Evolutionary conservation across 2,888 invertebrate species (phyloP).

Genomic region (Chironomus tentans): DNA sequence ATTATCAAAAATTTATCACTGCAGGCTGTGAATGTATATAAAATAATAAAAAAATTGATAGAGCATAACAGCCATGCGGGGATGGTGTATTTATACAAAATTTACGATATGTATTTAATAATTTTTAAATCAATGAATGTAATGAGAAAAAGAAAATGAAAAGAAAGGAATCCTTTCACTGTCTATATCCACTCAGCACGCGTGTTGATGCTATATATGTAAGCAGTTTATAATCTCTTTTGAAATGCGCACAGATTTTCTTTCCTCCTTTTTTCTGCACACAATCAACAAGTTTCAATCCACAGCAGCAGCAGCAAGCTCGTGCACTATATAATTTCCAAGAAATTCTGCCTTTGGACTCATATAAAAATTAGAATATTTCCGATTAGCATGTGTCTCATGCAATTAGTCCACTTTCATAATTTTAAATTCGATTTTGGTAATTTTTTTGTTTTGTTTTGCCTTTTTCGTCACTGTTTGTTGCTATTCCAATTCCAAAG

Average conservation of each 20-base stretch:
- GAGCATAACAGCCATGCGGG: background rate
- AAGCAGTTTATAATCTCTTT: background rate
- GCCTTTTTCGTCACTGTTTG: background rate
- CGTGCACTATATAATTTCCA: background rate
- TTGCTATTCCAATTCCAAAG: background rate
- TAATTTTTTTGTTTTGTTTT: too few relatives aligned
- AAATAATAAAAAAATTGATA: background rate
- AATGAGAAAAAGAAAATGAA: background rate
- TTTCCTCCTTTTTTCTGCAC: background rate
- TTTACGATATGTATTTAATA: background rate
- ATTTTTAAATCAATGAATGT: background rate
- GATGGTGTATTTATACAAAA: background rate
- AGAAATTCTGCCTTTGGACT: background rate
- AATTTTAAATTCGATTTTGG: too few relatives aligned
- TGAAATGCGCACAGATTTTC: background rate
- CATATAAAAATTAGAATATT: background rate
- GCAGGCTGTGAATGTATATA: background rate
- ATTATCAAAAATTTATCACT: background rate
- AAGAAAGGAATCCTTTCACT: background rate
- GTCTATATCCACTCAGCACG: background rate
- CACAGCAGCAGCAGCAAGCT: too few relatives aligned
- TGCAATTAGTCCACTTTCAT: background rate
- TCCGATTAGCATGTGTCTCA: background rate
- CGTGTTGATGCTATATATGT: background rate
- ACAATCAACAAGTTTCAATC: background rate